Evolutionary conservation across 92 coral and sea anemone species (phyloP).

Genomic region (Pocillopora meandrina): DNA sequence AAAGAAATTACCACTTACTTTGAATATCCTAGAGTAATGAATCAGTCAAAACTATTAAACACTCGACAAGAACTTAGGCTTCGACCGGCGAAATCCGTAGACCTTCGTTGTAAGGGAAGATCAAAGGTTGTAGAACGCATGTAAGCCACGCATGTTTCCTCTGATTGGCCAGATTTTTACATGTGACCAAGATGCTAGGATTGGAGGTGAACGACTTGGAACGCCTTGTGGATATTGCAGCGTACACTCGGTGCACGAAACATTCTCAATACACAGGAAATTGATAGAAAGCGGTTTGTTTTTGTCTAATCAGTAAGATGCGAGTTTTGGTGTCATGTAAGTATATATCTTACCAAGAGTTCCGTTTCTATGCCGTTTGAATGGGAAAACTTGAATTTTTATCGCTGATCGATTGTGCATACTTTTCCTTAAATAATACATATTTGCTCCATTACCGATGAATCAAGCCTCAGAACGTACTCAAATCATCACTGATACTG

Average conservation of each 20-base stretch:
- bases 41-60: slow-evolving; percentile 8
- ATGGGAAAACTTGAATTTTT: neutral
- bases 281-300: too few species aligned
- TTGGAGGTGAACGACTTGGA: neutral
- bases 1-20: slow-evolving; percentile 23
- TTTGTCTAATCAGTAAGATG: neutral
- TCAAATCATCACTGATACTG: slow-evolving; percentile 10
- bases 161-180: slow-evolving; percentile 50
- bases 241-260: neutral
- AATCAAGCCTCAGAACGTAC: neutral
- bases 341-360: neutral
- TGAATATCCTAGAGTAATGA: neutral
- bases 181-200: neutral
- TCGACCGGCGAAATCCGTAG: slow-evolving; percentile 40
- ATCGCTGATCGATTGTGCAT: slow-evolving; percentile 1
- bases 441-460: neutral
- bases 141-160: slow-evolving; percentile 52
- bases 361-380: too few species aligned
- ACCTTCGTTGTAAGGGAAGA: slow-evolving; percentile 29
- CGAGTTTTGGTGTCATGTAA: neutral
- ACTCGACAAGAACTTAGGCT: neutral
- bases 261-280: too few species aligned
- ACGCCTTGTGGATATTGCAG: slow-evolving; percentile 33
- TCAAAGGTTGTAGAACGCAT: slow-evolving; percentile 32
- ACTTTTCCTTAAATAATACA: neutral